A percentile compares a stretch with the other conserved stretches of the same genome.
phyloP scores from a whole-genome alignment of 2,888 invertebrate genomes.

The Spodoptera exigua region DNA sequence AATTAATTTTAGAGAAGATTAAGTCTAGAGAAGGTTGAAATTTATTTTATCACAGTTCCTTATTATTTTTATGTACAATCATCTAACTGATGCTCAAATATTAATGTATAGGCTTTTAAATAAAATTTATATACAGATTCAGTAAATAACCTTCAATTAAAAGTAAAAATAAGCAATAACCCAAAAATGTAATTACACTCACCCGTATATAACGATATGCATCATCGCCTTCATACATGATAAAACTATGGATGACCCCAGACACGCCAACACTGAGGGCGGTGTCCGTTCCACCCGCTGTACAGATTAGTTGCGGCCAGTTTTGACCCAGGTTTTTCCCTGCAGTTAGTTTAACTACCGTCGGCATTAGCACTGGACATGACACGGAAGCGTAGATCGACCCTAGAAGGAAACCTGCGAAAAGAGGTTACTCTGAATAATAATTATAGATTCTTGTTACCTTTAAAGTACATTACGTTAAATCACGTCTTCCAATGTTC shows the following conservation, averaged over 20 bases:
- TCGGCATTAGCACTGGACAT: conserved; percentile 79
- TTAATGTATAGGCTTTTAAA: no score
- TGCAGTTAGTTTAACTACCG: conserved; percentile 67
- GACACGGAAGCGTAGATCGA: conserved; percentile 82
- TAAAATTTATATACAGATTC: no score
- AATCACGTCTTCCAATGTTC: no score
- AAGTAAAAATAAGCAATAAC: no score
- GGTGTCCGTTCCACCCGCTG: conserved; percentile 80
- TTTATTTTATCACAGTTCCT: no score
- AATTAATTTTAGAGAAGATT: no score
- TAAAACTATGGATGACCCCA: conserved; percentile 76
- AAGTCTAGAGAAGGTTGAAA: no score
- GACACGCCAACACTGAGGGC: conserved; percentile 83
- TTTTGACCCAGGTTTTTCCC: conserved; percentile 66
- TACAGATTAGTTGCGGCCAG: conserved; percentile 81
- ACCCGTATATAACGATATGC: conserved; percentile 76
- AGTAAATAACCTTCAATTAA: no score
- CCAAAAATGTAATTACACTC: conserved; percentile 26
- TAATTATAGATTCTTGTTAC: not conserved
- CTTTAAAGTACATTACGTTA: no score
- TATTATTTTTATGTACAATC: no score
- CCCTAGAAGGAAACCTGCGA: conserved; percentile 76
- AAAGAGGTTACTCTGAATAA: not conserved
- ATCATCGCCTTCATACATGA: conserved; percentile 72
- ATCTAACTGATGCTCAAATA: no score